A percentile compares a stretch with the other conserved stretches of the same genome.
Evolutionary conservation across 2,113 vertebrate species (phyloP).

Genomic region (Centrocercus urophasianus): DNA sequence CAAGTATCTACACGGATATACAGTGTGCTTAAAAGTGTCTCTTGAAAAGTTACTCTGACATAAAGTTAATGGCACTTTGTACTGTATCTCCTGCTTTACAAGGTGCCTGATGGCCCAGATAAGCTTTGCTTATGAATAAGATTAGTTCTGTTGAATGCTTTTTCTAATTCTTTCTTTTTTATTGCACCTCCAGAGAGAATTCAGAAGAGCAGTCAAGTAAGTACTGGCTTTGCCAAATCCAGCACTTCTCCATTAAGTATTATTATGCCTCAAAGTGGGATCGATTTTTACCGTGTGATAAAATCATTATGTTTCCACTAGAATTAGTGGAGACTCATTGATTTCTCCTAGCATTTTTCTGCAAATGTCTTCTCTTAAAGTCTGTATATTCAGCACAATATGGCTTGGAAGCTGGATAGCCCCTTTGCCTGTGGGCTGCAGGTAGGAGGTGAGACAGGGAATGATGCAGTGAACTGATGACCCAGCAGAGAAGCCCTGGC

Average conservation of each 20-base stretch:
- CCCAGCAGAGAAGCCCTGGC: not conserved
- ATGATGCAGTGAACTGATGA: not conserved
- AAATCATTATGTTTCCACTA: not conserved
- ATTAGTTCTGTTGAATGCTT: not conserved
- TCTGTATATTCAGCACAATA: not conserved
- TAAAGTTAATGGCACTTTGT: not conserved
- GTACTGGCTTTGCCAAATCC: conserved; percentile 1
- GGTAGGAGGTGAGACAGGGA: not conserved
- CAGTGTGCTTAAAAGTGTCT: not conserved
- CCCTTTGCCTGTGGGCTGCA: not conserved
- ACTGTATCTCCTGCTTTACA: not conserved
- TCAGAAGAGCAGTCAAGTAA: conserved; percentile 39
- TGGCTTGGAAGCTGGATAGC: not conserved
- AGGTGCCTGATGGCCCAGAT: not conserved
- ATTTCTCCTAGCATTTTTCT: not conserved
- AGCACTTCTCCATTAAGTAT: not conserved
- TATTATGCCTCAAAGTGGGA: not conserved
- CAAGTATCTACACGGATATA: not conserved
- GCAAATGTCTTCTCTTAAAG: not conserved
- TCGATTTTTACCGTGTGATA: not conserved
- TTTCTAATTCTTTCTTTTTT: conserved; percentile 46
- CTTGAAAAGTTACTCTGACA: not conserved
- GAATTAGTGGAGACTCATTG: not conserved
- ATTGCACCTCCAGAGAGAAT: conserved; percentile 40
- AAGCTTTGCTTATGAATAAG: not conserved